Conservation (phyloP, 2,888 invertebrate species). For the Nomada flava region DNA sequence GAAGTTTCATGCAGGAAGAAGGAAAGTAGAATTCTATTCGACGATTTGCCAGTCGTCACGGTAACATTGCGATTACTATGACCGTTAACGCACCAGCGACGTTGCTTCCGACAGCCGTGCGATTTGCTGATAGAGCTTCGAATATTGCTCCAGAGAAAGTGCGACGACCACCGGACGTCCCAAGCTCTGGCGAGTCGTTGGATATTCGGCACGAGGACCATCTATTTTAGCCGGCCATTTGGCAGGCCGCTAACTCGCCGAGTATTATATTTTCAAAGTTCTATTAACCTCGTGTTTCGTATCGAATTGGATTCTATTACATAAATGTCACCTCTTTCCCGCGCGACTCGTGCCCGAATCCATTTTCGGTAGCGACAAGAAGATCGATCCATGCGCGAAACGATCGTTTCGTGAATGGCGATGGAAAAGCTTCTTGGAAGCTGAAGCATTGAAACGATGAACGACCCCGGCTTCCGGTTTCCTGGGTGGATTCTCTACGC, state of each 20-base stretch:
- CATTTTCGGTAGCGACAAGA: not conserved
- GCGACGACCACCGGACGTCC: not conserved
- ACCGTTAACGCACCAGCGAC: not conserved
- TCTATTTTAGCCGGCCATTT: constrained; percentile 79
- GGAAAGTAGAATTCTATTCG: constrained; percentile 30
- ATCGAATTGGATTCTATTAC: constrained; percentile 41
- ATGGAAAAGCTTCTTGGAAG: constrained; percentile 53
- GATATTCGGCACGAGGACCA: constrained; percentile 46
- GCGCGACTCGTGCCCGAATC: not conserved
- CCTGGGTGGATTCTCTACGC: constrained; percentile 74
- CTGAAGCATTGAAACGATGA: constrained; percentile 55
- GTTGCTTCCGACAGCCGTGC: not conserved
- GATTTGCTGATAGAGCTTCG: not conserved
- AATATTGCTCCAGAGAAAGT: constrained; percentile 4
- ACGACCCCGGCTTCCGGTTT: constrained; percentile 73
- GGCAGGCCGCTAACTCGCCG: constrained; percentile 76
- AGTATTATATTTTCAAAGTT: constrained; percentile 75
- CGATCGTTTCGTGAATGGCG: constrained; percentile 20
- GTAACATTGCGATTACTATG: constrained; percentile 2
- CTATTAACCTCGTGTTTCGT: constrained; percentile 75
- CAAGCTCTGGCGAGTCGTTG: constrained; percentile 26
- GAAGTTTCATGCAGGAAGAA: not conserved
- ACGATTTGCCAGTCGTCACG: constrained; percentile 18
- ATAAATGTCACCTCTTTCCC: constrained; percentile 15
- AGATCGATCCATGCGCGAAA: not conserved